phyloP scores from a whole-genome alignment of 2,113 vertebrate species.

The Brachyhypopomus gauderio region DNA sequence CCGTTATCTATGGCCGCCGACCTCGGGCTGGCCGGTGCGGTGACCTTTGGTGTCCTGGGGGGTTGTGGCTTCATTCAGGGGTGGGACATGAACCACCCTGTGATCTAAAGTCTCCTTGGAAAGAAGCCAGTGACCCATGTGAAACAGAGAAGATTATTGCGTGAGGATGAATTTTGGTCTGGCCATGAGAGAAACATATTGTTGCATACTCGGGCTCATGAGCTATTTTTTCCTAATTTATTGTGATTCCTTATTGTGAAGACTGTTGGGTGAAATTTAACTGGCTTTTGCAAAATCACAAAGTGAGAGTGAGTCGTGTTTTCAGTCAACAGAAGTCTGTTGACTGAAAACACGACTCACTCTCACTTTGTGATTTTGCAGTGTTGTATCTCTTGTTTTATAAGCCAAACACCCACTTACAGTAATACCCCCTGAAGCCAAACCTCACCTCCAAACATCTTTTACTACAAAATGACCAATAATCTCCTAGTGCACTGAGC shows the following conservation, averaged over 20 bases:
- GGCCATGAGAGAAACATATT: conserved; percentile 18
- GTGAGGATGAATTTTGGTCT: conserved; percentile 37
- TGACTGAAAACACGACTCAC: not conserved
- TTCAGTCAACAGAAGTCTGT: not conserved
- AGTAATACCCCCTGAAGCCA: conserved; percentile 31
- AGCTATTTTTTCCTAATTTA: not conserved
- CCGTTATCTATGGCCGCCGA: conserved; percentile 30
- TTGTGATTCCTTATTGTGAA: not conserved
- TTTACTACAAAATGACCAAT: conserved; percentile 34
- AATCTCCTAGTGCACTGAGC: conserved; percentile 14
- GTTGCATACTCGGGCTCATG: conserved; percentile 12
- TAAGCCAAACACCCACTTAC: conserved; percentile 23
- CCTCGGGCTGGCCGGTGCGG: conserved; percentile 39
- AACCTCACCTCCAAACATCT: conserved; percentile 37
- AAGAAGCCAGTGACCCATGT: conserved; percentile 43
- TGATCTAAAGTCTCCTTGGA: conserved; percentile 49
- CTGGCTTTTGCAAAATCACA: conserved; percentile 22
- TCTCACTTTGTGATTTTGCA: conserved; percentile 19
- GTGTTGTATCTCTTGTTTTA: not conserved
- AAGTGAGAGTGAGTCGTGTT: no score
- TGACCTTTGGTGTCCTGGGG: conserved; percentile 64
- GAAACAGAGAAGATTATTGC: conserved; percentile 37
- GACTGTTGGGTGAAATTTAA: not conserved
- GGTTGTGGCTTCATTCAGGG: conserved; percentile 57
- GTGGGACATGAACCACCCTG: conserved; percentile 53